Conservation (phyloP, 2,113 vertebrate species). For the Plecturocebus donacophilus region DNA sequence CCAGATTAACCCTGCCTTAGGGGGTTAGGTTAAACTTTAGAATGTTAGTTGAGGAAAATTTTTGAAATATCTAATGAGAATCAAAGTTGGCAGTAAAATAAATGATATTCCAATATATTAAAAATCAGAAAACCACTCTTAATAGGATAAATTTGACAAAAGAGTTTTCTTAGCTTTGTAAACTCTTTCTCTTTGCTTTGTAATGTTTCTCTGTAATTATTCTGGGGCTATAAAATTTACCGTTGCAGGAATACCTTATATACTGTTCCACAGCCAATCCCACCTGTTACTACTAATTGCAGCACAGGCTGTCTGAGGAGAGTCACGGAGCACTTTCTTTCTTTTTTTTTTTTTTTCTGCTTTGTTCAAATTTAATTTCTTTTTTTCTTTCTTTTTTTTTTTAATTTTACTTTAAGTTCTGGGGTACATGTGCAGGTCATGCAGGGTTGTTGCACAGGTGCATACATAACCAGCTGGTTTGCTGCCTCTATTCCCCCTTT, state of each 20-base stretch:
- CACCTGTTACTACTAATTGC: constrained; percentile 6
- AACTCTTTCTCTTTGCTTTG: background rate
- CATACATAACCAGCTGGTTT: too few relatives aligned
- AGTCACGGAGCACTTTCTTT: constrained; percentile 39
- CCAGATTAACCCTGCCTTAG: constrained; percentile 17
- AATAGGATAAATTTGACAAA: constrained; percentile 15
- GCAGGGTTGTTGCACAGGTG: too few relatives aligned
- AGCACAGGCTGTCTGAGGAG: background rate
- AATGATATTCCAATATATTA: constrained; percentile 50
- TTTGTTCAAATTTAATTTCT: too few relatives aligned
- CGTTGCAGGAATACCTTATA: constrained; percentile 17
- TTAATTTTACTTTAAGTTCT: too few relatives aligned
- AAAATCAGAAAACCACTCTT: constrained; percentile 43
- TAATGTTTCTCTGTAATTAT: background rate
- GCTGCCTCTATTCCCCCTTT: too few relatives aligned
- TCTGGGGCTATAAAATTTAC: background rate
- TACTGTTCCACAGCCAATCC: background rate
- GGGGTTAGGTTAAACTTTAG: constrained; percentile 34
- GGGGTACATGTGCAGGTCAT: too few relatives aligned
- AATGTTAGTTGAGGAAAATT: constrained; percentile 64
- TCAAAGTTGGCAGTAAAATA: constrained; percentile 51
- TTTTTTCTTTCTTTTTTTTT: too few relatives aligned
- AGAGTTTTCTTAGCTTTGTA: constrained; percentile 5
- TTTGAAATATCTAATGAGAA: constrained; percentile 60
- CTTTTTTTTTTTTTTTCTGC: too few relatives aligned